A percentile compares a stretch with the other conserved stretches of the same genome.
Evolutionary conservation across 2,888 invertebrate species (phyloP).

Genomic region (Platycheirus rosarum): DNA sequence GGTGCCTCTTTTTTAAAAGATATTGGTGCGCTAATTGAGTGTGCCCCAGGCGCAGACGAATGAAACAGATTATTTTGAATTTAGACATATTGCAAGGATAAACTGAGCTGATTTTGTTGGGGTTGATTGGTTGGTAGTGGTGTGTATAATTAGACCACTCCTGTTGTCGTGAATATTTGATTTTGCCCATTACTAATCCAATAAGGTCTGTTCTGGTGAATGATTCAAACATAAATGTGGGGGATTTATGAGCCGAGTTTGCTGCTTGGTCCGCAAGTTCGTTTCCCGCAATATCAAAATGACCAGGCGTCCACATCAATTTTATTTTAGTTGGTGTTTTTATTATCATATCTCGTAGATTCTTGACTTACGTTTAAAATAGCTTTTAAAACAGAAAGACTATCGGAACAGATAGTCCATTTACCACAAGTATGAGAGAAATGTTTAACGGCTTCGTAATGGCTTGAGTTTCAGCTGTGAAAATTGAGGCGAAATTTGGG

Average conservation of each 20-base stretch:
- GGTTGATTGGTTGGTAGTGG: not conserved
- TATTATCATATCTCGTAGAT: not conserved
- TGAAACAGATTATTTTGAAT: not conserved
- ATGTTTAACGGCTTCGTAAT: conserved; percentile 11
- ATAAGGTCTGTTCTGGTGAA: not conserved
- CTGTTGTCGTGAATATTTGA: not conserved
- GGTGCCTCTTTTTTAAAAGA: not conserved
- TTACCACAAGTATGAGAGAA: conserved; percentile 6
- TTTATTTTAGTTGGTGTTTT: conserved; percentile 10
- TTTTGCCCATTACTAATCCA: not conserved
- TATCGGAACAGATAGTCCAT: conserved; percentile 18
- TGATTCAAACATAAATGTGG: not conserved
- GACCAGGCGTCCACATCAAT: conserved; percentile 18
- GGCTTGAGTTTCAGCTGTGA: conserved; percentile 10
- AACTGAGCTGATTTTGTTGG: not conserved
- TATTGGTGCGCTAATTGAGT: not conserved
- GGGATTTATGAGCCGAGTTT: conserved; percentile 5
- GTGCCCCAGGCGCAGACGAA: not conserved
- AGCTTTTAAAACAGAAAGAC: conserved; percentile 11
- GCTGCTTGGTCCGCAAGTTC: conserved; percentile 23
- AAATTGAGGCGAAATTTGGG: not conserved
- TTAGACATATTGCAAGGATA: not conserved
- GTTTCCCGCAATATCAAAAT: conserved; percentile 12
- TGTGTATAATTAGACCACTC: not conserved
- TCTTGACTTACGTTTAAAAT: conserved; percentile 1